Evolutionary conservation across 35 echinoderm and acorn worm species (phyloP).

Genomic region (Chiridota heheva): DNA sequence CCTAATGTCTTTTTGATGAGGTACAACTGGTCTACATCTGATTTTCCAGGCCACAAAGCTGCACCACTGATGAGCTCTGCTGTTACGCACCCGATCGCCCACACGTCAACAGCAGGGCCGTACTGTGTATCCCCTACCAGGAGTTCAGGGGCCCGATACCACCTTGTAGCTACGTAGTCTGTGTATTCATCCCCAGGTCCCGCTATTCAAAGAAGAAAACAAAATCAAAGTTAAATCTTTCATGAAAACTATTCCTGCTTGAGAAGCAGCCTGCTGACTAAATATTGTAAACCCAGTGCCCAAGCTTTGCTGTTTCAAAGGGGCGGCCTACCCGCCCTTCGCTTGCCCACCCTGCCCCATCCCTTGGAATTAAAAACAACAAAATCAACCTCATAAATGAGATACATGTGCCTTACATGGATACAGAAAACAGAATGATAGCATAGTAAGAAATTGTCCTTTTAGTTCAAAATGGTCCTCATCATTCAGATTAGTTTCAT

Average conservation of each 20-base stretch:
- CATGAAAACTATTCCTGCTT: neutral
- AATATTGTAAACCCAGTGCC: no score
- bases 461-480: no score
- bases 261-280: no score
- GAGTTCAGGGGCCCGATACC: conserved; percentile 94
- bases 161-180: conserved; percentile 98
- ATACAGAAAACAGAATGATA: no score
- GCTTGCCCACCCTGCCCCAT: no score
- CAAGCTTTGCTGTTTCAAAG: no score
- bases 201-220: conserved; percentile 35
- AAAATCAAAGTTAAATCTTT: neutral
- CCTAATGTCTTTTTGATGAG: conserved; percentile 98
- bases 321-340: no score
- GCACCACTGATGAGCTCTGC: conserved; percentile 72
- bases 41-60: conserved; percentile 82
- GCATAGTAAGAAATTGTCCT: no score
- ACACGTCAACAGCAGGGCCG: conserved; percentile 92
- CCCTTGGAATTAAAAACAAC: no score
- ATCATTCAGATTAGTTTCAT: no score
- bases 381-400: no score
- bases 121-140: conserved; percentile 93
- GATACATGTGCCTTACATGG: no score
- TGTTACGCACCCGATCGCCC: conserved; percentile 95
- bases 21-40: conserved; percentile 97
- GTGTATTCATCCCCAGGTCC: conserved; percentile 99